Conservation (phyloP, 2,797 vertebrate genomes). For the Eulemur rubriventer region DNA sequence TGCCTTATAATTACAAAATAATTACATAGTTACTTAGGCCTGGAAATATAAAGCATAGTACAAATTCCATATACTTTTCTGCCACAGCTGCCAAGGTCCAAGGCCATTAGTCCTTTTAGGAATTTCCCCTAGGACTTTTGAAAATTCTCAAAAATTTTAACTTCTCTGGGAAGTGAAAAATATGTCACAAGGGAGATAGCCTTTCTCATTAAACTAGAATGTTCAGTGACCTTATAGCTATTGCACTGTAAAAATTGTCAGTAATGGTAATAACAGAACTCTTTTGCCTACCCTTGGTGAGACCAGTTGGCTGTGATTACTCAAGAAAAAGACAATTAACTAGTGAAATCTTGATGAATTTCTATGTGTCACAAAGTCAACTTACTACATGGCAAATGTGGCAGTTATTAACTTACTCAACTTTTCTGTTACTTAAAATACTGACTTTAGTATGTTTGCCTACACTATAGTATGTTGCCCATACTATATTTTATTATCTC, state of each 20-base stretch:
- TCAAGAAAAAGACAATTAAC: conserved; percentile 10
- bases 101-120: conserved; percentile 53
- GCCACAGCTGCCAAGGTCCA: conserved; percentile 65
- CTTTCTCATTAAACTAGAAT: conserved; percentile 56
- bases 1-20: conserved; percentile 87
- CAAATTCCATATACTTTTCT: conserved; percentile 74
- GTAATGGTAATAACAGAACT: not conserved
- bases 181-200: conserved; percentile 3
- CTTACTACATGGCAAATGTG: not conserved
- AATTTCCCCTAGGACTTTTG: conserved; percentile 50
- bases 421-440: not conserved
- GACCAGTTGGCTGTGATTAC: not conserved
- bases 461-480: not conserved
- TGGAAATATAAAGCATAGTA: conserved; percentile 79
- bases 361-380: not conserved
- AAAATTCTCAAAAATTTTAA: conserved; percentile 70
- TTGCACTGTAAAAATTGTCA: conserved; percentile 38
- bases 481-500: not conserved
- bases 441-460: not conserved
- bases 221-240: conserved; percentile 64
- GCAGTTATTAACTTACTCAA: conserved; percentile 22
- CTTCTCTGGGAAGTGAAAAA: conserved; percentile 29
- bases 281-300: not conserved
- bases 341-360: not conserved
- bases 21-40: conserved; percentile 82